These are phyloP conservation scores for Poecilia picta DNA, from an alignment of 2,797 vertebrate species.

Conservation along the genomic window DNA sequence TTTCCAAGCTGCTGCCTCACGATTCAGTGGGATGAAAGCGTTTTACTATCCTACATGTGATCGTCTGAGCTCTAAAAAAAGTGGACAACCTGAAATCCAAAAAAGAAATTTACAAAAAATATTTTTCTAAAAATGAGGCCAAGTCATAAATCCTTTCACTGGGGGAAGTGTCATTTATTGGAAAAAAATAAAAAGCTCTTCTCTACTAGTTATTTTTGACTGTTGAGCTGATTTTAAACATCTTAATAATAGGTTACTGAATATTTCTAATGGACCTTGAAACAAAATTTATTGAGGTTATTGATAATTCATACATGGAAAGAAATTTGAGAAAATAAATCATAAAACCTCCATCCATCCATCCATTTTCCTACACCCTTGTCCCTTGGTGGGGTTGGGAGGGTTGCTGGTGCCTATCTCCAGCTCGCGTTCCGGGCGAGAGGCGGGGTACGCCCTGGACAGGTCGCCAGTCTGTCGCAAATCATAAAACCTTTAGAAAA, in stretches of 20 bases:
- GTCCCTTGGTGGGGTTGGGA: no score
- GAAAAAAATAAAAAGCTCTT: background rate
- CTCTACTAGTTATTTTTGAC: background rate
- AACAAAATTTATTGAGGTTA: no score
- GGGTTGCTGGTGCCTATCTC: no score
- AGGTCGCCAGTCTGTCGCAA: no score
- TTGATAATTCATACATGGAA: no score
- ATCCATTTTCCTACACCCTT: no score
- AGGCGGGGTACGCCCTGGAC: no score
- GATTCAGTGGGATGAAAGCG: conserved; percentile 25
- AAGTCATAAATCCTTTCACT: background rate
- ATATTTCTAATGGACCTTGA: no score
- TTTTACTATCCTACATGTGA: conserved; percentile 37
- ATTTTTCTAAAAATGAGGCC: background rate
- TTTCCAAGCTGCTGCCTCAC: conserved; percentile 31
- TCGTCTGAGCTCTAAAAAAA: conserved; percentile 18
- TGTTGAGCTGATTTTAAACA: background rate
- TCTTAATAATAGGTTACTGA: background rate
- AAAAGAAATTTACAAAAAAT: background rate
- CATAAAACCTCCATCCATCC: no score
- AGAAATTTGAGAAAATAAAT: no score
- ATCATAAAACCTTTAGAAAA: background rate
- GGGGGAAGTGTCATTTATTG: background rate
- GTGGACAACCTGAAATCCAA: conserved; percentile 1
- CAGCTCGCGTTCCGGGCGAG: no score